These are phyloP conservation scores for Leptinotarsa juncta DNA, from an alignment of 2,888 invertebrate genomes.

Conservation along the genomic window DNA sequence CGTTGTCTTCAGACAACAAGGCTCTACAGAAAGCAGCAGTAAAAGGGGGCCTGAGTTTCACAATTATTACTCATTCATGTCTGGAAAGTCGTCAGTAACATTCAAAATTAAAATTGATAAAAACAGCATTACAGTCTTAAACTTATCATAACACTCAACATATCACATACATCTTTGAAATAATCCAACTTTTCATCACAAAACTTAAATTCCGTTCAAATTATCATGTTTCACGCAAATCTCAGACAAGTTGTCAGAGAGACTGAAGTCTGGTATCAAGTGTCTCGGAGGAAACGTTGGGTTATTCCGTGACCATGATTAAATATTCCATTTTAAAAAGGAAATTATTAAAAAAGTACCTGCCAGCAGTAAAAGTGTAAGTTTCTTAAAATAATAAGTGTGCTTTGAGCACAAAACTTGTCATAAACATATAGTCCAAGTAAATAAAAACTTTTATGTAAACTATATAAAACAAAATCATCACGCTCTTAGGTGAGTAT, in stretches of 20 bases:
- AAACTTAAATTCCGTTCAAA: not conserved
- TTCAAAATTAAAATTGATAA: not conserved
- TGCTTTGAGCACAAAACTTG: constrained; percentile 23
- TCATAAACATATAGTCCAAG: constrained; percentile 15
- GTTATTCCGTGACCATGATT: not conserved
- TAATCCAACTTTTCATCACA: not conserved
- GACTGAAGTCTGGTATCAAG: not conserved
- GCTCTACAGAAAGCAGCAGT: not conserved
- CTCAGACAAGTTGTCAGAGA: not conserved
- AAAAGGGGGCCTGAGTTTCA: not conserved
- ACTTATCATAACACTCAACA: constrained; percentile 8
- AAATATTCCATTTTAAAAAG: constrained; percentile 25
- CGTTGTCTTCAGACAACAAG: not conserved
- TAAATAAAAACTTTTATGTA: constrained; percentile 20
- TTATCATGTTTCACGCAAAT: not conserved
- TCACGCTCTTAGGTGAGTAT: not conserved
- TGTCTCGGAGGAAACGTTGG: not conserved
- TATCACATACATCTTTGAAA: not conserved
- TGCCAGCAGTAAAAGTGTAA: constrained; percentile 36
- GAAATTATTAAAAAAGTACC: constrained; percentile 31
- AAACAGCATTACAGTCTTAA: constrained; percentile 6
- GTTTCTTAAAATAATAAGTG: constrained; percentile 29
- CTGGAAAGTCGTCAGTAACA: not conserved
- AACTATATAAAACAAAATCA: constrained; percentile 6
- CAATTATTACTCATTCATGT: not conserved